A percentile compares a stretch with the other conserved stretches of the same genome.
phyloP scores from a whole-genome alignment of 2,888 invertebrate genomes.

The Ethmia dodecea region DNA sequence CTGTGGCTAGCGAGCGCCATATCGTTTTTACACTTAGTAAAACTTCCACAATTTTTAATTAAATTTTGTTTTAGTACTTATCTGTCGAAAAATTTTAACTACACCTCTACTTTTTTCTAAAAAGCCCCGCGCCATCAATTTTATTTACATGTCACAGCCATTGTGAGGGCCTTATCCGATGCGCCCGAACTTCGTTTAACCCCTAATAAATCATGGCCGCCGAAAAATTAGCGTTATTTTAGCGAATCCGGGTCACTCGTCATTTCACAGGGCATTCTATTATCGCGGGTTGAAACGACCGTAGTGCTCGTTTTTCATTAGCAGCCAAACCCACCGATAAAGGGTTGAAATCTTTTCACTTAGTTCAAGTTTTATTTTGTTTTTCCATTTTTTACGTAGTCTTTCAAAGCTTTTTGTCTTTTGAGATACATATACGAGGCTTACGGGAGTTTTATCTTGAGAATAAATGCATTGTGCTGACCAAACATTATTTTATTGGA shows the following conservation, averaged over 20 bases:
- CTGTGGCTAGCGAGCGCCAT: too few relatives aligned
- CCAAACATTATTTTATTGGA: too few relatives aligned
- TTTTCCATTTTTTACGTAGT: background rate
- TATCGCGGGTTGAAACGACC: conserved; percentile 31
- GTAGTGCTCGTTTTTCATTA: conserved; percentile 40
- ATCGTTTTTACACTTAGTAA: too few relatives aligned
- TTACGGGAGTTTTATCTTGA: too few relatives aligned
- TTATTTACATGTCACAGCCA: conserved; percentile 44
- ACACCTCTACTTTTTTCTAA: too few relatives aligned
- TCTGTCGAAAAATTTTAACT: too few relatives aligned
- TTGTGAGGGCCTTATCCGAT: conserved; percentile 38
- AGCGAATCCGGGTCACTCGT: conserved; percentile 36
- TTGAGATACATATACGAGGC: too few relatives aligned
- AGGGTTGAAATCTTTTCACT: conserved; percentile 29
- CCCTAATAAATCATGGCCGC: conserved; percentile 51
- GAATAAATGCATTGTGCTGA: too few relatives aligned
- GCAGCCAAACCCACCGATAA: conserved; percentile 28
- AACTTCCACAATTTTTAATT: too few relatives aligned
- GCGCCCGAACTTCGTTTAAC: conserved; percentile 38
- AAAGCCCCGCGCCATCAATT: conserved; percentile 32
- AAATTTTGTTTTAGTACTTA: too few relatives aligned
- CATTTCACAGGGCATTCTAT: conserved; percentile 36
- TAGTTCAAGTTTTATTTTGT: conserved; percentile 12
- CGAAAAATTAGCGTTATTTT: conserved; percentile 56
- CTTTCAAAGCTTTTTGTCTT: too few relatives aligned